Evolutionary conservation across 2,113 vertebrate genomes (phyloP).

Genomic region (Plecturocebus donacophilus): DNA sequence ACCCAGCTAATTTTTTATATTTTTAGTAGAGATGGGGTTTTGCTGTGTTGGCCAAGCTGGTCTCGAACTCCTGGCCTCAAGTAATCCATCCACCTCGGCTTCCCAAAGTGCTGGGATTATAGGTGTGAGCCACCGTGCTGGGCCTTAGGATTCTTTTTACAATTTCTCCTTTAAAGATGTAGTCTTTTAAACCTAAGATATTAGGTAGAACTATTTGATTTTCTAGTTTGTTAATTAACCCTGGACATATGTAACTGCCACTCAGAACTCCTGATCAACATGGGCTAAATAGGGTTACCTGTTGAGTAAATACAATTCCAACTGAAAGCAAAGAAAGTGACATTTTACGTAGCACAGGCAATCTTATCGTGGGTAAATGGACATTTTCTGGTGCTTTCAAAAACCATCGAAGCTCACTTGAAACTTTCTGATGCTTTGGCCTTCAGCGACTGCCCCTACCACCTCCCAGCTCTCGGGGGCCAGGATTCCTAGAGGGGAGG

Average conservation of each 20-base stretch:
- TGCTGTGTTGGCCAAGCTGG: too few species aligned
- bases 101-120: too few species aligned
- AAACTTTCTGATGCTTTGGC: neutral
- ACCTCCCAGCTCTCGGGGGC: neutral
- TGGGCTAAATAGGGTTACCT: conserved; percentile 32
- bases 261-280: neutral
- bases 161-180: conserved; percentile 9
- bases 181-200: neutral
- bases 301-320: conserved; percentile 48
- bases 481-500: neutral
- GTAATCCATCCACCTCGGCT: too few species aligned
- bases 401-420: neutral
- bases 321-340: conserved; percentile 45
- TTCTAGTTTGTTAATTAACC: conserved; percentile 67
- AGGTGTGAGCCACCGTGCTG: too few species aligned
- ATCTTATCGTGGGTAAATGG: neutral
- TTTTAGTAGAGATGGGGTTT: too few species aligned
- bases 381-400: conserved; percentile 29
- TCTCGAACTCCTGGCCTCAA: too few species aligned
- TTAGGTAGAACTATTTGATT: conserved; percentile 52
- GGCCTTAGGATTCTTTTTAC: neutral
- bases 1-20: too few species aligned
- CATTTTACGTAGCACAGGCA: conserved; percentile 55
- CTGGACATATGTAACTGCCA: conserved; percentile 57
- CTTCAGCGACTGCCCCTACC: neutral